A percentile compares a stretch with the other conserved stretches of the same genome.
Conservation (phyloP, 2,113 vertebrate species). For the Ardeotis arabs region DNA sequence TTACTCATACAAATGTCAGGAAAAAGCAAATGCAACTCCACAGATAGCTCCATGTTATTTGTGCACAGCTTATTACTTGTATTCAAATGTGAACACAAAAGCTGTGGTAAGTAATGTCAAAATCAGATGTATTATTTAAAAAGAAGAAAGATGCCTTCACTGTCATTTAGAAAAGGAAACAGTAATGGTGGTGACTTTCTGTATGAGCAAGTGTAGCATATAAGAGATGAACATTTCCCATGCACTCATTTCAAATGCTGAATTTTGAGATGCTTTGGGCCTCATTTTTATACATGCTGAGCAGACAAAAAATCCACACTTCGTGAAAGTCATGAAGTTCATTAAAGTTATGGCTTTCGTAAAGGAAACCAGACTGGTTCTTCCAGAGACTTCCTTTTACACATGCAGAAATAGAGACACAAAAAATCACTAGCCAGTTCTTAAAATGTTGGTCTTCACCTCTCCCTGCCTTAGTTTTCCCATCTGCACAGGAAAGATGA, state of each 20-base stretch:
- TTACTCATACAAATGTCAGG: background rate
- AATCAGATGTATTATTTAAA: background rate
- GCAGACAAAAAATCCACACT: background rate
- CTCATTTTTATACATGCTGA: background rate
- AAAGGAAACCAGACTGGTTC: background rate
- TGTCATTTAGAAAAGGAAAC: background rate
- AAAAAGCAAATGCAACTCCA: background rate
- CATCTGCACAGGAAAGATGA: background rate
- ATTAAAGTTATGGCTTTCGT: background rate
- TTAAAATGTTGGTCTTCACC: background rate
- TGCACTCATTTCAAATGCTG: background rate
- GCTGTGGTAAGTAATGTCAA: background rate
- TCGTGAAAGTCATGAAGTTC: background rate
- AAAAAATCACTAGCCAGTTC: background rate
- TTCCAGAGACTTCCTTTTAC: background rate
- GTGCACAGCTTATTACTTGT: background rate
- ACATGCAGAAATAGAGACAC: background rate
- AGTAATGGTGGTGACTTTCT: background rate
- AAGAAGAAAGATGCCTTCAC: background rate
- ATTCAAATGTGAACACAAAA: background rate
- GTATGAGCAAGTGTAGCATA: background rate
- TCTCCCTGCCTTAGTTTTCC: background rate
- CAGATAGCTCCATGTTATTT: background rate
- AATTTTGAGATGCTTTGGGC: background rate
- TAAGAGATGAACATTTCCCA: background rate